phyloP scores from a whole-genome alignment of 2,797 vertebrate genomes.

The Clamator glandarius region DNA sequence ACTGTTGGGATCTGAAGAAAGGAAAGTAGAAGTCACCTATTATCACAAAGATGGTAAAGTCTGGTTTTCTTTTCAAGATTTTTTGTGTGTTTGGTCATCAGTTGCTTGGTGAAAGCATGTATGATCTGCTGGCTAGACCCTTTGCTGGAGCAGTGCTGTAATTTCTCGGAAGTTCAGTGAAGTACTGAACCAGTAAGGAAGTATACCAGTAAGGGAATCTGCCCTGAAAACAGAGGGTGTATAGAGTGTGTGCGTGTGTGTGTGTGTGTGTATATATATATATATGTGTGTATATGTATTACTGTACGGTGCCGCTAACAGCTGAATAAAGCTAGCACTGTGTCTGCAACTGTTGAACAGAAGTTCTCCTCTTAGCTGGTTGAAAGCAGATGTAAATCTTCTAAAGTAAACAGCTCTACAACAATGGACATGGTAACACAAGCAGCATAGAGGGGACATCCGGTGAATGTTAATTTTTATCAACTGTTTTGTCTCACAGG shows the following conservation, averaged over 20 bases:
- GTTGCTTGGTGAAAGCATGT: background rate
- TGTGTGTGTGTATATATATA: no score
- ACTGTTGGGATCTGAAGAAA: constrained; percentile 93
- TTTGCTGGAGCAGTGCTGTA: background rate
- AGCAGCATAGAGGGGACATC: background rate
- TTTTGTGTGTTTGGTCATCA: background rate
- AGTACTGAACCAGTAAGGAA: background rate
- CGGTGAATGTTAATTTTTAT: background rate
- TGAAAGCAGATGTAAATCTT: background rate
- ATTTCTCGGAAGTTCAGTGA: background rate
- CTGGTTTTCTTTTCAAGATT: constrained; percentile 34
- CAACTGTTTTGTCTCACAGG: background rate
- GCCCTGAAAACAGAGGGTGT: background rate
- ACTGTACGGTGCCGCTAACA: background rate
- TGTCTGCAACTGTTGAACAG: background rate
- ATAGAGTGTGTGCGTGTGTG: no score
- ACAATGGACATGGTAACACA: background rate
- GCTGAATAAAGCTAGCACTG: background rate
- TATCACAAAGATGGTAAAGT: constrained; percentile 97
- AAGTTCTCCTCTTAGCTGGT: background rate
- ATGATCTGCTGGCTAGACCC: background rate
- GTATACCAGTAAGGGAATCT: background rate
- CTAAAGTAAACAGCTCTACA: background rate
- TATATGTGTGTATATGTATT: no score
- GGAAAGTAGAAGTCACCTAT: constrained; percentile 96